Conservation (phyloP, 2,113 vertebrate genomes). For the Caranx ignobilis region DNA sequence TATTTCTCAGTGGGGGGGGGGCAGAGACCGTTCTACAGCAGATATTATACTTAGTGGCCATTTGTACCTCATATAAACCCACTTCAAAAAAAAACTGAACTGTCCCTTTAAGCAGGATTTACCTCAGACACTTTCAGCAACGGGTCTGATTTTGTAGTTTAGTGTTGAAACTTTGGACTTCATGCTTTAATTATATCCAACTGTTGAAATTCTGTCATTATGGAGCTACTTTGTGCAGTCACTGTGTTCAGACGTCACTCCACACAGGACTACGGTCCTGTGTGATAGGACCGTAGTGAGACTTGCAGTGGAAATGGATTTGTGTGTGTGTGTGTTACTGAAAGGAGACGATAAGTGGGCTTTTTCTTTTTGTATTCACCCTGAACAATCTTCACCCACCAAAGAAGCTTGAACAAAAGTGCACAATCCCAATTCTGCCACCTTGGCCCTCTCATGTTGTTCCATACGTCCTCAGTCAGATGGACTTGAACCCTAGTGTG, state of each 20-base stretch:
- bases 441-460: neutral
- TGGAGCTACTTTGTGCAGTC: neutral
- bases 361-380: neutral
- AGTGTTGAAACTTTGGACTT: neutral
- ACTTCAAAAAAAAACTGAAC: too few relatives aligned
- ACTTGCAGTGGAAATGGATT: too few relatives aligned
- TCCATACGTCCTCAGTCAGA: neutral
- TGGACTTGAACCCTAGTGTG: neutral
- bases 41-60: too few relatives aligned
- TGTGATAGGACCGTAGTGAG: neutral
- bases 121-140: neutral
- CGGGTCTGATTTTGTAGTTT: neutral
- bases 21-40: too few relatives aligned
- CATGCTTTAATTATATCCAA: too few relatives aligned
- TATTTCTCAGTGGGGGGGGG: too few relatives aligned
- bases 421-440: neutral
- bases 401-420: too few relatives aligned
- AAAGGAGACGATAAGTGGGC: neutral
- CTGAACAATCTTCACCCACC: neutral
- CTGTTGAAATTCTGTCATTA: neutral
- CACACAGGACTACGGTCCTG: too few relatives aligned
- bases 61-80: too few relatives aligned
- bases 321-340: too few relatives aligned
- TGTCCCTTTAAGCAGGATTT: neutral
- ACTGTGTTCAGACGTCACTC: neutral